Conservation (phyloP, 2,113 vertebrate species). For the Mirza zaza region DNA sequence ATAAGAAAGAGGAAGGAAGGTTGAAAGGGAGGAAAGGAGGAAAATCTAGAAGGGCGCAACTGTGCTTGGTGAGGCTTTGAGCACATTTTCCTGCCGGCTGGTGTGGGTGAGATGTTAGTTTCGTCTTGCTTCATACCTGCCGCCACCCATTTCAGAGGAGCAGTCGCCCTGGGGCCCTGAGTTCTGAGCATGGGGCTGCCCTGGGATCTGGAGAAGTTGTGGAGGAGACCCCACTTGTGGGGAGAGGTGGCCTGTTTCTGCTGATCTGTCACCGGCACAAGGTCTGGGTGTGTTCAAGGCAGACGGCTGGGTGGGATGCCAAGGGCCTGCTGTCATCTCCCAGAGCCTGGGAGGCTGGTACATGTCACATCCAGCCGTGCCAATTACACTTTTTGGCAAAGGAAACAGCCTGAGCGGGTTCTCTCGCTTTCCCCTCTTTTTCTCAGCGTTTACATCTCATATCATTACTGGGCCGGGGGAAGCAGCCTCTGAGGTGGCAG, state of each 20-base stretch:
- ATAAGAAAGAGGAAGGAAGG: neutral
- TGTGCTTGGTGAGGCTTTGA: neutral
- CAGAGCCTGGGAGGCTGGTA: neutral
- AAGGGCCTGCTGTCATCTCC: constrained; percentile 66
- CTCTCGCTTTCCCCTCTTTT: neutral
- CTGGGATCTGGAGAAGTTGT: neutral
- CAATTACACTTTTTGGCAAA: constrained; percentile 41
- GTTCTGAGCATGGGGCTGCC: neutral
- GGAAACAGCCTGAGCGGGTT: neutral
- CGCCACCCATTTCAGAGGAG: neutral
- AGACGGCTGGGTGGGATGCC: constrained; percentile 68
- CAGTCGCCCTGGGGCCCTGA: neutral
- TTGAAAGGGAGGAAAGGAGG: neutral
- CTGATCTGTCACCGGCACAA: constrained; percentile 25
- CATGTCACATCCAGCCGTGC: constrained; percentile 11
- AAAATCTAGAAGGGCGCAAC: neutral
- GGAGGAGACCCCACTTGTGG: neutral
- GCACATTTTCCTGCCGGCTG: neutral
- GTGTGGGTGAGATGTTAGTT: neutral
- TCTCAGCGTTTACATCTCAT: neutral
- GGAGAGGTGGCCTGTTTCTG: neutral
- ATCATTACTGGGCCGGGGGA: neutral
- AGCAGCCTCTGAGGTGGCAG: neutral
- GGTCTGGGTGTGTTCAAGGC: constrained; percentile 80
- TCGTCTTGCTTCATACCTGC: neutral